phyloP scores from a whole-genome alignment of 2,888 invertebrate genomes.

The Andrena dorsata region DNA sequence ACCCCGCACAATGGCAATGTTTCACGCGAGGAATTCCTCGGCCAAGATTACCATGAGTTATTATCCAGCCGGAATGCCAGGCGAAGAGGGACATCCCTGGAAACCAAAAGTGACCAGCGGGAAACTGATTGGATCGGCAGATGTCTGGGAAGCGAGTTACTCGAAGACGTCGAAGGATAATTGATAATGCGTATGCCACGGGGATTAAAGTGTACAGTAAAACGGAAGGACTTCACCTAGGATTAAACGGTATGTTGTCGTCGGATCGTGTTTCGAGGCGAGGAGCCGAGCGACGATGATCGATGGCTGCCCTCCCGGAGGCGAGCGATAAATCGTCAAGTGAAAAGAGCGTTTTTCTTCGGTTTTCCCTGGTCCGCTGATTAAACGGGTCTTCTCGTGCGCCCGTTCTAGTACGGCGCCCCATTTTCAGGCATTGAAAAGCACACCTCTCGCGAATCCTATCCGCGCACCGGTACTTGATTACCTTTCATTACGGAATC shows the following conservation, averaged over 20 bases:
- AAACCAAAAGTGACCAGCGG: conserved; percentile 5
- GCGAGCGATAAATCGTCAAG: conserved; percentile 25
- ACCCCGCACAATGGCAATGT: neutral
- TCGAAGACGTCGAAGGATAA: neutral
- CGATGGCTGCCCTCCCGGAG: neutral
- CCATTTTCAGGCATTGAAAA: conserved; percentile 63
- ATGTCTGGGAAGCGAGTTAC: neutral
- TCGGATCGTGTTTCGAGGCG: neutral
- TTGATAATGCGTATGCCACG: neutral
- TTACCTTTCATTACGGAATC: conserved; percentile 66
- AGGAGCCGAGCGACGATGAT: neutral
- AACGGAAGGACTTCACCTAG: neutral
- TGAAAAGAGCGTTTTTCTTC: conserved; percentile 40
- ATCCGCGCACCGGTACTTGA: conserved; percentile 65
- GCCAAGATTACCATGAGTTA: conserved; percentile 8
- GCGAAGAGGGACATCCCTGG: neutral
- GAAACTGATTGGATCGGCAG: neutral
- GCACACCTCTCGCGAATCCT: conserved; percentile 51
- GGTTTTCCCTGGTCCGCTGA: conserved; percentile 57
- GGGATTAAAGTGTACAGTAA: conserved; percentile 9
- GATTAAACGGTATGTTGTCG: conserved; percentile 25
- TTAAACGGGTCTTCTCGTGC: conserved; percentile 53
- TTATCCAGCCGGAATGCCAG: neutral
- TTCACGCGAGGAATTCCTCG: neutral
- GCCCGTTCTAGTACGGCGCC: conserved; percentile 38